Evolutionary conservation across 2,888 invertebrate genomes (phyloP), one percentile per base, ranked within the genome.

Genomic region (Oligia latruncula): DNA sequence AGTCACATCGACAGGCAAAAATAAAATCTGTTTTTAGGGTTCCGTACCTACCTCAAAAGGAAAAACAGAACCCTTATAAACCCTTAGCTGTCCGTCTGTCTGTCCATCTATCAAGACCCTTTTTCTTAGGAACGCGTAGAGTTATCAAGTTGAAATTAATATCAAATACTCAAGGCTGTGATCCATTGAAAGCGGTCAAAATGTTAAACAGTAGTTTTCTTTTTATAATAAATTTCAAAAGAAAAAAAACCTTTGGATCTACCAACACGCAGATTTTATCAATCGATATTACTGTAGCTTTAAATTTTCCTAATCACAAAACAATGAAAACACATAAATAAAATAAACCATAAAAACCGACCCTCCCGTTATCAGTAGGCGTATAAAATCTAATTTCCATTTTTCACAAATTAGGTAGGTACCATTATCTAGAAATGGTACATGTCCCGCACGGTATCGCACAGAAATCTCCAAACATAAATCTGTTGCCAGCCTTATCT

Each of bases 381-480:
- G 13, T 29, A 64, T 46, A 73, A 75, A 77, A 77, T 71, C 49
- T 66, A 46, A 90, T 84, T 81, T 75, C 72, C 86, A 75, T 78
- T 78, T 87, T 87, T 89, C 55, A 65, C 67, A 82, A 87, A 86
- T 87, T 77, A 83, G 72, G 40, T 78, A 79, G 11, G 23, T 70
- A 84, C 72, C 71, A 46, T 74, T 80, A 86, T 87, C 85, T 84
- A 65, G 60, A 72, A 83, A 73, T 40, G 52, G 74, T 77, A 85
- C 89, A 86, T 88, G 89, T 89, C 90, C 82, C 79, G 29, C 29
- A 29, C 89, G 88, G 85, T 93, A 93, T 93, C 92, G 91, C 87
- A 91, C 91, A 87, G 91, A 91, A 94, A 93, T 93, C 92, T 91
- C 87, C 87, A 90, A 90, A 91, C 93, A 94, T 95, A 94, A 95